Evolutionary conservation across 2,888 invertebrate species (phyloP).

Genomic region (Trissoscelio sp.): DNA sequence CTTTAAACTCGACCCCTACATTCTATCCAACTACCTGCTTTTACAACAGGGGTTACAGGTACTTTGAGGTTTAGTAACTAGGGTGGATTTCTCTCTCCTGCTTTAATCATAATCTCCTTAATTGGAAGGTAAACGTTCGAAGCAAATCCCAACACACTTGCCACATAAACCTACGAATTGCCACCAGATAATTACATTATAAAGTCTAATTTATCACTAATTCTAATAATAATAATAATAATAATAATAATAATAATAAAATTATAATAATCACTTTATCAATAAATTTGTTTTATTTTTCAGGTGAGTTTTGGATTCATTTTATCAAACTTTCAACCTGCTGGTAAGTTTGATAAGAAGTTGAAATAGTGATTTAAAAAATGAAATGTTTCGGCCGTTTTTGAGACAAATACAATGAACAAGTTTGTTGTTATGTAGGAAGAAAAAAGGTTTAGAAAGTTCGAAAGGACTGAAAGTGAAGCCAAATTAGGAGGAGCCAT

Average conservation of each 20-base stretch:
- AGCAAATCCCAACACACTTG: background rate
- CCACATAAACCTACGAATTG: background rate
- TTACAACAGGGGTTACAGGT: constrained; percentile 29
- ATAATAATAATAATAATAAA: background rate
- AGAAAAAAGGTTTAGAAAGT: constrained; percentile 17
- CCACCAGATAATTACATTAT: background rate
- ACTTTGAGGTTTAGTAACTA: constrained; percentile 29
- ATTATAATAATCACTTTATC: background rate
- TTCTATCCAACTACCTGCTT: constrained; percentile 28
- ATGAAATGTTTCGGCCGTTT: background rate
- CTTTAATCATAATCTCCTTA: constrained; percentile 42
- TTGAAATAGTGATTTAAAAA: background rate
- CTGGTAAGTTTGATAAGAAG: background rate
- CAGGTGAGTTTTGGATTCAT: constrained; percentile 27
- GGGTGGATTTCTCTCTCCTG: constrained; percentile 11
- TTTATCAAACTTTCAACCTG: background rate
- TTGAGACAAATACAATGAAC: background rate
- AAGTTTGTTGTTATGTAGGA: background rate
- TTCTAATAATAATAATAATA: background rate
- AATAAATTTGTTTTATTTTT: constrained; percentile 4
- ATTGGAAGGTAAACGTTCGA: constrained; percentile 24
- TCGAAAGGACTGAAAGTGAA: constrained; percentile 30
- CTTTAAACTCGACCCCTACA: constrained; percentile 27
- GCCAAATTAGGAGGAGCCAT: constrained; percentile 47
- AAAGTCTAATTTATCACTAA: background rate